phyloP scores from a whole-genome alignment of 1,140 invertebrate species.

The Drosophila setifemur region DNA sequence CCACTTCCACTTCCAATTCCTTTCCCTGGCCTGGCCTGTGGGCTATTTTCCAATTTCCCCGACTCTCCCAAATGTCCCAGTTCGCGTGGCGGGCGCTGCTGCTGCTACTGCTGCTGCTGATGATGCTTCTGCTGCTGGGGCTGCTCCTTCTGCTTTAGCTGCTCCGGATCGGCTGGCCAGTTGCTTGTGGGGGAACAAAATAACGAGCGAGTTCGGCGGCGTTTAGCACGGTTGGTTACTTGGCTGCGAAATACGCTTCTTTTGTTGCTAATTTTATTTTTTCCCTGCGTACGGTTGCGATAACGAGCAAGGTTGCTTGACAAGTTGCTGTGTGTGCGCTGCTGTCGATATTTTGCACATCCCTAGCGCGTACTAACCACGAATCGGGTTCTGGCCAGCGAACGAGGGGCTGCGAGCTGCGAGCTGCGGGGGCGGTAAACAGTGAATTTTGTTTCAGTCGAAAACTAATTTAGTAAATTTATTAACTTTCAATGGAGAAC shows the following conservation, averaged over 20 bases:
- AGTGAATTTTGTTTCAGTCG: background rate
- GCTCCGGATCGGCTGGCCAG: background rate
- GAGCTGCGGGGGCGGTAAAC: background rate
- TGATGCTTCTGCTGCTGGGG: no score
- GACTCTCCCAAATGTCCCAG: background rate
- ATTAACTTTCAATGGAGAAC: constrained; percentile 6
- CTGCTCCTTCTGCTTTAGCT: no score
- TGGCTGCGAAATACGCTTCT: constrained; percentile 47
- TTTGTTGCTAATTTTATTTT: constrained; percentile 60
- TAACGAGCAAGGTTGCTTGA: constrained; percentile 41
- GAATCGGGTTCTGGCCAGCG: no score
- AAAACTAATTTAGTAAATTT: constrained; percentile 4
- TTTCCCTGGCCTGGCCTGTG: constrained; percentile 1
- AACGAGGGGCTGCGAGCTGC: background rate
- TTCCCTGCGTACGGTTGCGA: constrained; percentile 50
- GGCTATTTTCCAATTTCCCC: constrained; percentile 11
- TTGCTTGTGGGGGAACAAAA: background rate
- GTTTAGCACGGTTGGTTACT: constrained; percentile 36
- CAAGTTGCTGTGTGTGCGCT: background rate
- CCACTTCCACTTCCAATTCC: background rate
- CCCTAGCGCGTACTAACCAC: no score
- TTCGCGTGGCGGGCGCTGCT: background rate
- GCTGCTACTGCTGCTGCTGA: no score
- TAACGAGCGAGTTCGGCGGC: constrained; percentile 27
- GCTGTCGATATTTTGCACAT: constrained; percentile 31